phyloP scores from a whole-genome alignment of 2,113 vertebrate species.

The Aptenodytes patagonicus region DNA sequence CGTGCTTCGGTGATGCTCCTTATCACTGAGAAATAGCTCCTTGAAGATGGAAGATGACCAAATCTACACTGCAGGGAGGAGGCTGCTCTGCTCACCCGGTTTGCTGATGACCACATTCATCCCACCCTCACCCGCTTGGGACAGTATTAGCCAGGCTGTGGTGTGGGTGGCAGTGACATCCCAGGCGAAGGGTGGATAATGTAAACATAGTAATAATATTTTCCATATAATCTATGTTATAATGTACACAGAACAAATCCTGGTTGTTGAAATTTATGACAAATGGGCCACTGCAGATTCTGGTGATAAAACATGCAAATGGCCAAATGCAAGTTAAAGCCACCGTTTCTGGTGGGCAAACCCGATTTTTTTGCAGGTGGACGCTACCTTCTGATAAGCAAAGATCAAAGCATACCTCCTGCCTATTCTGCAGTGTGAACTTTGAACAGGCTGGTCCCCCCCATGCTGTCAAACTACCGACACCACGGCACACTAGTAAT shows the following conservation, averaged over 20 bases:
- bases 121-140: neutral
- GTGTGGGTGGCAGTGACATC: neutral
- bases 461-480: rapidly evolving
- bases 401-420: neutral
- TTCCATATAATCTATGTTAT: neutral
- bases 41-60: neutral
- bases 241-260: neutral
- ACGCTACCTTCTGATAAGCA: neutral
- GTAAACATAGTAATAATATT: neutral
- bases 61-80: neutral
- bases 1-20: neutral
- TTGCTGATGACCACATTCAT: rapidly evolving
- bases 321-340: neutral
- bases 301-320: neutral
- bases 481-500: rapidly evolving
- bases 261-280: neutral
- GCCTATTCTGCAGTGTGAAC: rapidly evolving
- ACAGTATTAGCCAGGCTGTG: no score
- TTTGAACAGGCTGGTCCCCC: neutral
- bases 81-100: neutral
- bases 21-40: no score
- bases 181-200: neutral
- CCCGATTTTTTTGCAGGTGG: rapidly evolving
- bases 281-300: neutral
- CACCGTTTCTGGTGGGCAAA: neutral